Evolutionary conservation across 92 coral and sea anemone genomes (phyloP).

Genomic region (Epizoanthus rinbou): DNA sequence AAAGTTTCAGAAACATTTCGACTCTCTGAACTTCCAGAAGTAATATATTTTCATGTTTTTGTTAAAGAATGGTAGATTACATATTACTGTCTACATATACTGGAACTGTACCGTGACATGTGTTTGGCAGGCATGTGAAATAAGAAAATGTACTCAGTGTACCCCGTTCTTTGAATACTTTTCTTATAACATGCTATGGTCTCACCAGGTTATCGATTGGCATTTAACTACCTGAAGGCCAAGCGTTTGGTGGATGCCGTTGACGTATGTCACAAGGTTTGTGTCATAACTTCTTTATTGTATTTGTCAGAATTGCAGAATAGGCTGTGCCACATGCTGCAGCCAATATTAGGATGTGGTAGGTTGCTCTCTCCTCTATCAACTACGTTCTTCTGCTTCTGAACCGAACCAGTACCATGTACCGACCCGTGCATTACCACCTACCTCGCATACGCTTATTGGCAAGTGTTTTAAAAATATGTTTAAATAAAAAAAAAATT

Average conservation of each 20-base stretch:
- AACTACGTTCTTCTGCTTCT: too few species aligned
- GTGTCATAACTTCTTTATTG: not conserved
- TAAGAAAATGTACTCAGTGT: not conserved
- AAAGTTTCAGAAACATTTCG: too few species aligned
- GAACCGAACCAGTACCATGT: not conserved
- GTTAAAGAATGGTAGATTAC: too few species aligned
- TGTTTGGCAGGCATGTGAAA: not conserved
- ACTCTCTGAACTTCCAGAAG: too few species aligned
- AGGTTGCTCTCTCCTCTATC: too few species aligned
- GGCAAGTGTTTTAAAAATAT: too few species aligned
- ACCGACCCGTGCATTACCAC: not conserved
- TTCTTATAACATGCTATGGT: not conserved
- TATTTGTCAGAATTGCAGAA: not conserved
- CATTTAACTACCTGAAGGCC: conserved; percentile 96
- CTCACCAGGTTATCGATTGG: conserved; percentile 86
- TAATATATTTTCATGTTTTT: too few species aligned
- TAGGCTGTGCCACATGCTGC: too few species aligned
- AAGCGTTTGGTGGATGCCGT: conserved; percentile 97
- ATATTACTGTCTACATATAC: too few species aligned
- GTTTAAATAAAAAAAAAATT: too few species aligned
- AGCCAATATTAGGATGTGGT: too few species aligned
- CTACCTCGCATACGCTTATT: too few species aligned
- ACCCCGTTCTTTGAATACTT: not conserved
- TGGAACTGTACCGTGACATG: not conserved
- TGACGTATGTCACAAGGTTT: conserved; percentile 96